Percentiles rank a stretch among this genome's conserved stretches.
These are phyloP conservation scores for Corythornis vintsioides DNA, from an alignment of 2,113 vertebrate species.

Conservation along the genomic window DNA sequence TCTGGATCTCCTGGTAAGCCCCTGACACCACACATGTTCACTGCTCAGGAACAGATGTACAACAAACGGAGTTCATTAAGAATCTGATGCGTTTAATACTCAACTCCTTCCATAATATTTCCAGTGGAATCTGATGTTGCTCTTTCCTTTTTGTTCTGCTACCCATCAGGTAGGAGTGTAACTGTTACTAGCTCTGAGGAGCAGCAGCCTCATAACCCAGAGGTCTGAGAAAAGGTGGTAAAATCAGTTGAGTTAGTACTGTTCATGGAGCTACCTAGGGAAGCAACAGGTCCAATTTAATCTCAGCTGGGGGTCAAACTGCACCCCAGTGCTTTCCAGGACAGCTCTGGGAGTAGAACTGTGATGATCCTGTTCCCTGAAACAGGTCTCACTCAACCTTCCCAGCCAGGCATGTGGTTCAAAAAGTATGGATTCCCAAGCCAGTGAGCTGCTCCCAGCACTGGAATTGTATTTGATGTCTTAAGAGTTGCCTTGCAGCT, in stretches of 20 bases:
- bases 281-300: background rate
- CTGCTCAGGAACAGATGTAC: background rate
- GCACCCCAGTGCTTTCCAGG: background rate
- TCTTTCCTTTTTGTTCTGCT: fast-evolving
- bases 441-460: background rate
- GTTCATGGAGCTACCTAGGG: too few species aligned
- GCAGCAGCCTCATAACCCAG: fast-evolving
- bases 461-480: background rate
- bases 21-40: fast-evolving
- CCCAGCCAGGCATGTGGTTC: background rate
- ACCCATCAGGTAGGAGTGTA: background rate
- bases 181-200: background rate
- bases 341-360: background rate
- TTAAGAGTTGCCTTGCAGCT: background rate
- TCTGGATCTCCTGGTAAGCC: fast-evolving
- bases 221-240: background rate
- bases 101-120: fast-evolving
- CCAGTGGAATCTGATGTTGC: background rate
- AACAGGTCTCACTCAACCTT: background rate
- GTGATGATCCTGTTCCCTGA: background rate
- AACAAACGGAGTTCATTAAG: fast-evolving
- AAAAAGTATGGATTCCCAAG: background rate
- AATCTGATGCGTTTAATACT: fast-evolving
- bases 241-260: fast-evolving
- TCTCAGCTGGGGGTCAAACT: background rate